Evolutionary conservation across 1,140 invertebrate species (phyloP).

Genomic region (Mizuhopecten yessoensis): DNA sequence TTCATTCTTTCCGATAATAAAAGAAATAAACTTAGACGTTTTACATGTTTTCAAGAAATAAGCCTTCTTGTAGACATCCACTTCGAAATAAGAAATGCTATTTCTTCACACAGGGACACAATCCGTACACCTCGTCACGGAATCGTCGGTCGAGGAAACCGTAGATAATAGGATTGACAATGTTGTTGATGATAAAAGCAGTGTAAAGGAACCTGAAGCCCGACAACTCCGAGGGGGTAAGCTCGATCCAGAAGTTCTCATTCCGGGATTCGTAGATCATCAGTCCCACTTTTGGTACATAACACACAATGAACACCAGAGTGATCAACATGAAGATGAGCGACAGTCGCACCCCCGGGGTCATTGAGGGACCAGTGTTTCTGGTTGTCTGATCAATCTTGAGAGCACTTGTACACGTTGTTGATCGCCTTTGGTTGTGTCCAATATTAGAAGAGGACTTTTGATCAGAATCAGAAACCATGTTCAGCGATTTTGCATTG

Average conservation of each 20-base stretch:
- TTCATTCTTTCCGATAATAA: too few relatives aligned
- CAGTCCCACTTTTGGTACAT: slow-evolving; percentile 52
- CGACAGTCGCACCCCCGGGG: slow-evolving; percentile 34
- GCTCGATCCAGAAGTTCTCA: slow-evolving; percentile 46
- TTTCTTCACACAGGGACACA: not conserved
- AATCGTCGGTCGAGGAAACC: slow-evolving; percentile 51
- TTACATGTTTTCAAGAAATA: too few relatives aligned
- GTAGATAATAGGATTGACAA: slow-evolving; percentile 54
- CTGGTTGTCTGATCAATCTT: not conserved
- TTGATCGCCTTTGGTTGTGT: not conserved
- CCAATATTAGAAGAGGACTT: not conserved
- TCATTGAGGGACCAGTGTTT: not conserved
- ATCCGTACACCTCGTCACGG: not conserved
- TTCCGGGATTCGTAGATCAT: slow-evolving; percentile 34
- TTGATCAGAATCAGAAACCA: too few relatives aligned
- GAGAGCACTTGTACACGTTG: not conserved
- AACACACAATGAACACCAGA: slow-evolving; percentile 50
- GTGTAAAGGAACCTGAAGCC: slow-evolving; percentile 46
- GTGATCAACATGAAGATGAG: slow-evolving; percentile 52
- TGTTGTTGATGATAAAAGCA: slow-evolving; percentile 58
- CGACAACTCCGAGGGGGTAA: not conserved
- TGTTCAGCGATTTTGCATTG: not conserved
- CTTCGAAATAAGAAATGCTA: not conserved
- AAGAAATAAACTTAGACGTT: too few relatives aligned
- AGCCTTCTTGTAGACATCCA: too few relatives aligned